A percentile compares a stretch with the other conserved stretches of the same genome.
These are phyloP conservation scores for Naja naja DNA, from an alignment of 2,113 vertebrate species.

Conservation along the genomic window DNA sequence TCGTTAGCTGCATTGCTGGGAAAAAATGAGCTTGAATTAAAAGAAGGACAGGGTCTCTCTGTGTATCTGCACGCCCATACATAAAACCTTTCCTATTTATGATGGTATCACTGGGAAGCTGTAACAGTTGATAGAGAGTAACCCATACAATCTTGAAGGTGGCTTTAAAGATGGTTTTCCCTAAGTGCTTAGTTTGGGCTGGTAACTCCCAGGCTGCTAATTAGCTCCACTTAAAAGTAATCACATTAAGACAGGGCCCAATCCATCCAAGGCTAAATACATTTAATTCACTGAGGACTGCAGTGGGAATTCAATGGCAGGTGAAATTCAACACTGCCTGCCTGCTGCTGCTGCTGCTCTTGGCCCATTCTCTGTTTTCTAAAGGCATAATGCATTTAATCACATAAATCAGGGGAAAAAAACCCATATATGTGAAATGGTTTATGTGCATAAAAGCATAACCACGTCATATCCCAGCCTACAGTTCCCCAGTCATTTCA, in stretches of 20 bases:
- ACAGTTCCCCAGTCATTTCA: not conserved
- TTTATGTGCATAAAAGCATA: not conserved
- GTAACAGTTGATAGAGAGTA: slow-evolving; percentile 23
- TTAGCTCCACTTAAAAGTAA: slow-evolving; percentile 15
- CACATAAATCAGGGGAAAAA: not conserved
- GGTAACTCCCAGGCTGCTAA: not conserved
- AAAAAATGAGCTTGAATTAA: slow-evolving; percentile 8
- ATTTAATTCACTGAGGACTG: not conserved
- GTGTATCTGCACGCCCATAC: not conserved
- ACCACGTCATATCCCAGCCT: not conserved
- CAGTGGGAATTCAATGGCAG: not conserved
- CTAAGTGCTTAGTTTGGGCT: fast-evolving
- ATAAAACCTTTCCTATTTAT: slow-evolving; percentile 19
- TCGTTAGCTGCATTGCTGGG: slow-evolving; percentile 42
- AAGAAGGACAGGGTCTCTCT: not conserved
- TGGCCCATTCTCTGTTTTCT: not conserved
- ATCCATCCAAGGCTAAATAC: not conserved
- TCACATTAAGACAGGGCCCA: not conserved
- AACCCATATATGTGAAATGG: not conserved
- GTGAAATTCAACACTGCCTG: not conserved
- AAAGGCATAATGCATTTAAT: not conserved
- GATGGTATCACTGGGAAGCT: slow-evolving; percentile 4
- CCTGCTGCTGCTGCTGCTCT: not conserved
- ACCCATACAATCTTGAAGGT: not conserved
- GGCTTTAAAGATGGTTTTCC: slow-evolving; percentile 12